A percentile compares a stretch with the other conserved stretches of the same genome.
Evolutionary conservation across 2,797 vertebrate species (phyloP).

Genomic region (Gallinago stenura): DNA sequence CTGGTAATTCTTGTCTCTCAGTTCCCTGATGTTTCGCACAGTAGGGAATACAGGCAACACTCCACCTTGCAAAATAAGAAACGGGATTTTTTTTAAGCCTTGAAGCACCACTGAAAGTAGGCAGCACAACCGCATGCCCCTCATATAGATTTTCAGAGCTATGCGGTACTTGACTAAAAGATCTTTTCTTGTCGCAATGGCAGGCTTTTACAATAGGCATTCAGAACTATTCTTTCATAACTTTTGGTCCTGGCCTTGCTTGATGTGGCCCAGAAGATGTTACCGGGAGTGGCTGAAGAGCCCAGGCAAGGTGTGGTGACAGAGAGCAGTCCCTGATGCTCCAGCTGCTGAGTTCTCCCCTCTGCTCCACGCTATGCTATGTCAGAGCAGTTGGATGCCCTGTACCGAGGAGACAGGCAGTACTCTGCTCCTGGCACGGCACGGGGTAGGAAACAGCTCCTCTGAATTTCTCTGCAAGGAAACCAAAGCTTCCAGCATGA

Average conservation of each 20-base stretch:
- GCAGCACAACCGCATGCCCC: neutral
- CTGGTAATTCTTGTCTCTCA: neutral
- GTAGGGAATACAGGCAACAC: neutral
- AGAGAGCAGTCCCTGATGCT: neutral
- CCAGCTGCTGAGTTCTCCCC: neutral
- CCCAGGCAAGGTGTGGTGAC: neutral
- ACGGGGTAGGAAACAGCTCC: neutral
- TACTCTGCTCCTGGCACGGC: neutral
- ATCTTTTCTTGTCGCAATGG: neutral
- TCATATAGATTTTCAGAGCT: neutral
- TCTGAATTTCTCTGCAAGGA: neutral
- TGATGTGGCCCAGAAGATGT: rapidly evolving
- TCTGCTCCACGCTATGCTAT: neutral
- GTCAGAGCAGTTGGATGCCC: neutral
- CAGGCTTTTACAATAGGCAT: neutral
- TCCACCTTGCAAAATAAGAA: neutral
- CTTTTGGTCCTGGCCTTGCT: neutral
- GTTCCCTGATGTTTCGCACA: neutral
- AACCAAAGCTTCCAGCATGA: neutral
- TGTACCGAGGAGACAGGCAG: neutral
- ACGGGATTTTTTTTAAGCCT: neutral
- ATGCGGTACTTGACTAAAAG: neutral
- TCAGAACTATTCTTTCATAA: neutral
- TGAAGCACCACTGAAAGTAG: neutral
- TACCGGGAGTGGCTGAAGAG: neutral